Evolutionary conservation across 1,140 invertebrate genomes (phyloP), one percentile per base, ranked within the genome.

Genomic region (Apocrypta bakeri): DNA sequence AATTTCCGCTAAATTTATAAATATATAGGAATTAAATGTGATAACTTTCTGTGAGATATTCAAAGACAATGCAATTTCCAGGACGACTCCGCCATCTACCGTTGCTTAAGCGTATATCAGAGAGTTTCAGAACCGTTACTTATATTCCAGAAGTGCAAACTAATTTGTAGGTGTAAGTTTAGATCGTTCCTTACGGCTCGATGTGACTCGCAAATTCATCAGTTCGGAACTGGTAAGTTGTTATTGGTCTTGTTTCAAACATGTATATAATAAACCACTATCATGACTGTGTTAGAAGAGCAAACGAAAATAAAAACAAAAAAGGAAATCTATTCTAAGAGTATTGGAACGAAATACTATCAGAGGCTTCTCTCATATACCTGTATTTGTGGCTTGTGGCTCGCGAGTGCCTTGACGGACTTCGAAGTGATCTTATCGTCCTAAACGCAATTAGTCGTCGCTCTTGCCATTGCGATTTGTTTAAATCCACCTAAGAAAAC

Each of bases 341-440:
- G n/a, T 37, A 21, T 31, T 14, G 68, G 8, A 29, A 37, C 29
- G 6, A 24, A 42, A 33, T n/a, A 73, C n/a, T 73, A n/a, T n/a
- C 40, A 73, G 42, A n/a, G n/a, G 68, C 68, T 69, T 31, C 12
- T 11, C 69, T 21, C 37, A n/a, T 71, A n/a, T 3, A 1, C 71
- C n/a, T 73, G 48, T 37, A 73, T 48, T 73, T 40, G 71, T 48
- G 17, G 71, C 71, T 73, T 1, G 11, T 37, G 69, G 31, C 69
- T 33, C 69, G 29, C 48, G 4, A 11, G 6, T 4, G n/a, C 31
- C 25, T 40, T 48, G 71, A 73, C 6, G 71, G n/a, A 40, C n/a
- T 31, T 73, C 17, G 71, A 31, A 73, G 33, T 24, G 71, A 73
- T 73, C n/a, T 73, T 73, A 73, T 73, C 71, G n/a, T n/a, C n/a